Percentiles rank a stretch among this genome's conserved stretches.
These are phyloP conservation scores for Pleuronectes platessa DNA, from an alignment of 2,113 vertebrate genomes.

Conservation along the genomic window DNA sequence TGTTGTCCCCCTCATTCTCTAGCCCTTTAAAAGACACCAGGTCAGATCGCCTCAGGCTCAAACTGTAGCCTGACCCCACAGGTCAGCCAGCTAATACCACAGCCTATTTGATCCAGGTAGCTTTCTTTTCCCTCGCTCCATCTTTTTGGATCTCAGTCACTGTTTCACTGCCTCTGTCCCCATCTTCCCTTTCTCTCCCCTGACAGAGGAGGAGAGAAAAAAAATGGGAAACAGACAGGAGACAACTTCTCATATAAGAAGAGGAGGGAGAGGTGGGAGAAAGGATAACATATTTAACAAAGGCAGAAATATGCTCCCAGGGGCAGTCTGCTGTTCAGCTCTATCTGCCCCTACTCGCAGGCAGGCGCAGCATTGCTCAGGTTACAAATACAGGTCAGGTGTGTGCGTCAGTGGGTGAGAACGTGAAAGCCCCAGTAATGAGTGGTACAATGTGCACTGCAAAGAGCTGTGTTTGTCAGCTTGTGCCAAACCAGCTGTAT, in stretches of 20 bases:
- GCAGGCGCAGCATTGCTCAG: slow-evolving; percentile 64
- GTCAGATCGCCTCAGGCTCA: slow-evolving; percentile 57
- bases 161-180: slow-evolving; percentile 30
- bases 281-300: slow-evolving; percentile 74
- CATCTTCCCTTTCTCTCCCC: slow-evolving; percentile 6
- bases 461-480: slow-evolving; percentile 46
- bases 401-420: slow-evolving; percentile 44
- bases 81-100: slow-evolving; percentile 43
- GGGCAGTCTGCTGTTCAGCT: slow-evolving; percentile 71
- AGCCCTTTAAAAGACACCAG: slow-evolving; percentile 45
- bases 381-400: slow-evolving; percentile 77
- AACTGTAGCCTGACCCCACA: slow-evolving; percentile 50
- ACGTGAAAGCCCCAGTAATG: slow-evolving; percentile 60
- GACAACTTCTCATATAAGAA: slow-evolving; percentile 37
- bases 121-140: slow-evolving; percentile 28
- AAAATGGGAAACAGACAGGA: not conserved
- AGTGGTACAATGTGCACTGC: slow-evolving; percentile 52
- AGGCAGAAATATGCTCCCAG: slow-evolving; percentile 70
- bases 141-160: slow-evolving; percentile 34
- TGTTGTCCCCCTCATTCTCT: slow-evolving; percentile 26
- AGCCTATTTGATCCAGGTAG: slow-evolving; percentile 46
- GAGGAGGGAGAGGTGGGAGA: slow-evolving; percentile 38
- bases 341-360: slow-evolving; percentile 68
- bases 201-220: not conserved
- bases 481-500: slow-evolving; percentile 71